phyloP scores from a whole-genome alignment of 2,888 invertebrate species.

The Spilosoma lubricipeda region DNA sequence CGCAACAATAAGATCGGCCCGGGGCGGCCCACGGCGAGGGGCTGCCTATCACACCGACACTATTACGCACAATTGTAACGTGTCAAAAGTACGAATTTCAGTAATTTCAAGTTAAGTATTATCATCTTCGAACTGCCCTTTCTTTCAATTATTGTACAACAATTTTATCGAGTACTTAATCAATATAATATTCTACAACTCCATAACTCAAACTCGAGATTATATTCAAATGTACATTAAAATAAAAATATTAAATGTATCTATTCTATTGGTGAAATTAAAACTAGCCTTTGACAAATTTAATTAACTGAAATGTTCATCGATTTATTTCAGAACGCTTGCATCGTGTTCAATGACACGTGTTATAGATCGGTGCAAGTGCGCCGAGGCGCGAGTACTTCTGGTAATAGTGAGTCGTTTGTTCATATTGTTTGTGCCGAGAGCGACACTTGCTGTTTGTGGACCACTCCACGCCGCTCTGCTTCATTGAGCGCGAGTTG shows the following conservation, averaged over 20 bases:
- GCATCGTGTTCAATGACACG: neutral
- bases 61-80: neutral
- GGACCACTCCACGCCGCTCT: slow-evolving; percentile 2
- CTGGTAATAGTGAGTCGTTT: slow-evolving; percentile 12
- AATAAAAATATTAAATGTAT: no score
- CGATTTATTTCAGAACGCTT: no score
- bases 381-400: neutral
- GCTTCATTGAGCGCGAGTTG: neutral
- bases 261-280: no score
- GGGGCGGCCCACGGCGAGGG: neutral
- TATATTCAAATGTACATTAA: no score
- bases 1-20: slow-evolving; percentile 13
- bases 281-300: no score
- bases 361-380: slow-evolving; percentile 1
- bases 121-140: neutral
- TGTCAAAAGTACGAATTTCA: neutral
- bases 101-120: neutral
- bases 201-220: no score
- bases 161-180: no score
- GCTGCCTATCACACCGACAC: neutral
- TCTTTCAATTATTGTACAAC: no score
- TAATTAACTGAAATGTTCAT: neutral
- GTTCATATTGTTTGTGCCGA: slow-evolving; percentile 9
- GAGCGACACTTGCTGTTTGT: slow-evolving; percentile 11
- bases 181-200: no score